A percentile compares a stretch with the other conserved stretches of the same genome.
These are phyloP conservation scores for Drosophila azteca DNA, from an alignment of 1,140 invertebrate species.

Conservation along the genomic window DNA sequence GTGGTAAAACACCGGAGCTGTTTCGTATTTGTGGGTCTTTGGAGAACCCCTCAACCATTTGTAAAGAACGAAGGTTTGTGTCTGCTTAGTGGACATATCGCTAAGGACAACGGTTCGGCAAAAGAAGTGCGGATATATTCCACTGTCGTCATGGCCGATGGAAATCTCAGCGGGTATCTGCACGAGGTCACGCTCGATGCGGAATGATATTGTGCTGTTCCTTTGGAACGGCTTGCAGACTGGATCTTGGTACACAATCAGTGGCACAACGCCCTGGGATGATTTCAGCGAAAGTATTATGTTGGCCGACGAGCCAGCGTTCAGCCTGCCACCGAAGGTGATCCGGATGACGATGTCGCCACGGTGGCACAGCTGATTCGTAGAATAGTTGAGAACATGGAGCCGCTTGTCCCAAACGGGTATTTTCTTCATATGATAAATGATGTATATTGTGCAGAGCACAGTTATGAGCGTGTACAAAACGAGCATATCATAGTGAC, in stretches of 20 bases:
- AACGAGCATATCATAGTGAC: constrained; percentile 27
- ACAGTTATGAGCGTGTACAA: constrained; percentile 15
- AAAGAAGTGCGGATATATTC: constrained; percentile 49
- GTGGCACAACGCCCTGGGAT: neutral
- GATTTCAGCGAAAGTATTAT: constrained; percentile 34
- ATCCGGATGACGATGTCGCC: constrained; percentile 32
- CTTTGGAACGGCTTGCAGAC: constrained; percentile 17
- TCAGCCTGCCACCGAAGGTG: constrained; percentile 38
- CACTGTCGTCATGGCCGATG: constrained; percentile 31
- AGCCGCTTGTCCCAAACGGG: constrained; percentile 18
- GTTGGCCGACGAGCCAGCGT: constrained; percentile 44
- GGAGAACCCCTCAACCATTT: constrained; percentile 16
- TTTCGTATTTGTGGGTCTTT: neutral
- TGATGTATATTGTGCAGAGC: neutral
- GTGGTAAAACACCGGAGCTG: neutral
- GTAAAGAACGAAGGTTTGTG: constrained; percentile 28
- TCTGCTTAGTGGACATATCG: constrained; percentile 13
- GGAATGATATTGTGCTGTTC: constrained; percentile 33
- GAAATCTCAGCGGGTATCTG: constrained; percentile 19
- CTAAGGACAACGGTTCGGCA: constrained; percentile 25
- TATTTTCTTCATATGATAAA: constrained; percentile 13
- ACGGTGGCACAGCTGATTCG: constrained; percentile 4
- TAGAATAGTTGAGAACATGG: constrained; percentile 14
- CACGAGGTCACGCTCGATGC: constrained; percentile 18
- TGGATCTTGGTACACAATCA: constrained; percentile 34